These are phyloP conservation scores for Neoscelio sp. DNA, from an alignment of 2,888 invertebrate species.

Conservation along the genomic window DNA sequence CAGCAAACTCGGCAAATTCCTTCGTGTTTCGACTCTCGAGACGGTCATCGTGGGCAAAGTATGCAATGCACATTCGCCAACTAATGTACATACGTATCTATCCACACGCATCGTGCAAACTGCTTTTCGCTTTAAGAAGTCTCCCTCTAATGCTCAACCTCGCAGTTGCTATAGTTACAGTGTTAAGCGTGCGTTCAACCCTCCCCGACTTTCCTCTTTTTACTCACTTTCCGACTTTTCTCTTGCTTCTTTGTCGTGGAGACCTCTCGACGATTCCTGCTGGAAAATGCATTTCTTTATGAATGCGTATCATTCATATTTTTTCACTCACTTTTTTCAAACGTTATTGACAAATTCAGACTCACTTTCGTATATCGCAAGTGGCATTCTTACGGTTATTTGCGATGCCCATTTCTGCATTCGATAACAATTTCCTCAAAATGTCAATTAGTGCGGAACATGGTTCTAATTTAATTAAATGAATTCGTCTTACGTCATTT, in stretches of 20 bases:
- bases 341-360: slow-evolving; percentile 33
- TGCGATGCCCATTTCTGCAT: too few relatives aligned
- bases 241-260: slow-evolving; percentile 8
- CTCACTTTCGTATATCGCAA: too few relatives aligned
- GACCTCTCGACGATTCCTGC: slow-evolving; percentile 20
- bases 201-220: slow-evolving; percentile 16
- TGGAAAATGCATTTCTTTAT: slow-evolving; percentile 36
- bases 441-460: too few relatives aligned
- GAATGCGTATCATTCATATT: slow-evolving; percentile 17
- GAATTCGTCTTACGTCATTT: too few relatives aligned
- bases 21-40: neutral
- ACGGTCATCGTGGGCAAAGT: neutral
- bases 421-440: too few relatives aligned
- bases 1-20: too few relatives aligned
- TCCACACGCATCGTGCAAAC: slow-evolving; percentile 13
- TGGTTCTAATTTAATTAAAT: too few relatives aligned
- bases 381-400: too few relatives aligned
- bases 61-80: slow-evolving; percentile 3
- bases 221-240: slow-evolving; percentile 7
- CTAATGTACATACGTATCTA: slow-evolving; percentile 10
- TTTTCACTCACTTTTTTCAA: slow-evolving; percentile 24
- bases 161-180: slow-evolving; percentile 31
- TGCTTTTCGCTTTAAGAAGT: slow-evolving; percentile 10
- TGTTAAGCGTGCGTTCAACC: slow-evolving; percentile 48
- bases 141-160: neutral